These are phyloP conservation scores for Stigmatopora argus DNA, from an alignment of 2,113 vertebrate species.

Conservation along the genomic window DNA sequence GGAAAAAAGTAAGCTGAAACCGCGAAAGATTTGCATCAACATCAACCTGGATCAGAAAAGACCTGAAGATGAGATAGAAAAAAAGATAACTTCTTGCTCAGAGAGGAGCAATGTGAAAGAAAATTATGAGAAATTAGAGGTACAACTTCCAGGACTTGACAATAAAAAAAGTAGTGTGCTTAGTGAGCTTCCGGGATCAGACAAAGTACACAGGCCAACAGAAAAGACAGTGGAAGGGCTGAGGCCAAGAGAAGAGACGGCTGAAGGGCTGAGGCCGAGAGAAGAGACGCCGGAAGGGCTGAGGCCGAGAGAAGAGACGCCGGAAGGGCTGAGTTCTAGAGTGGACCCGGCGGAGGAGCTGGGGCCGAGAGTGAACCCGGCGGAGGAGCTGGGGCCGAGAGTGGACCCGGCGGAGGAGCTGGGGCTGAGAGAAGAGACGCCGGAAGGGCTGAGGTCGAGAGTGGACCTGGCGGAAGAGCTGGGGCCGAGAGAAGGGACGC, in stretches of 20 bases:
- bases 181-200: neutral
- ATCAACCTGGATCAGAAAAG: constrained; percentile 71
- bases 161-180: constrained; percentile 3
- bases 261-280: neutral
- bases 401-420: neutral
- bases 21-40: constrained; percentile 89
- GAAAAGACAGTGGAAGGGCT: neutral
- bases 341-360: neutral
- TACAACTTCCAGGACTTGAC: neutral
- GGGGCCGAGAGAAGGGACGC: neutral
- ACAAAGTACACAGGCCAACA: neutral
- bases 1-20: constrained; percentile 64
- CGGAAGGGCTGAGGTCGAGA: neutral
- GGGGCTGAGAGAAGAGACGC: neutral
- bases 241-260: no score
- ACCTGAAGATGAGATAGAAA: constrained; percentile 23
- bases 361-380: neutral
- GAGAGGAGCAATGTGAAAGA: neutral
- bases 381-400: neutral
- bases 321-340: neutral
- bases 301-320: neutral
- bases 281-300: neutral
- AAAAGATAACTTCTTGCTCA: neutral
- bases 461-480: neutral
- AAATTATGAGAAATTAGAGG: constrained; percentile 3